Conservation (phyloP, 2,113 vertebrate species). For the Dasyornis broadbenti region DNA sequence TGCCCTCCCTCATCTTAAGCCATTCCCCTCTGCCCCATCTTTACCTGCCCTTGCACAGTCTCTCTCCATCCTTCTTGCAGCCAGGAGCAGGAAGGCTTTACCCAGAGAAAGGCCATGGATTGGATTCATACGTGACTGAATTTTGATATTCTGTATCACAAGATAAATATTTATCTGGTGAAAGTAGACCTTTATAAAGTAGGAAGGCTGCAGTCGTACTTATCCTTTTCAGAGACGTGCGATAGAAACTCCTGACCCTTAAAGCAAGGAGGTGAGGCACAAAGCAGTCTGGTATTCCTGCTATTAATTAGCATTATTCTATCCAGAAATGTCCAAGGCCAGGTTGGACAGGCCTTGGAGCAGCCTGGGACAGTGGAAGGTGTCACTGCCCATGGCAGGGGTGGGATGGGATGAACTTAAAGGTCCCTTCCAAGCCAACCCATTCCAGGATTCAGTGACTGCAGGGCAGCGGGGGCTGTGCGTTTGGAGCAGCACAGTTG, state of each 20-base stretch:
- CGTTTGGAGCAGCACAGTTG: background rate
- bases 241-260: background rate
- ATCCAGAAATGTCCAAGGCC: background rate
- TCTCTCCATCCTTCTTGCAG: background rate
- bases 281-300: background rate
- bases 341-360: background rate
- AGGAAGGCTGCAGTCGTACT: background rate
- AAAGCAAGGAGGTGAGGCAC: background rate
- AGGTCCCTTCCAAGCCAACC: background rate
- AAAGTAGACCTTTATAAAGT: background rate
- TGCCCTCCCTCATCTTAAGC: background rate
- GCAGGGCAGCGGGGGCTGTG: background rate
- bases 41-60: background rate
- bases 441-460: background rate
- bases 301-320: background rate
- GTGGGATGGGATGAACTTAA: background rate
- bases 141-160: background rate
- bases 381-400: background rate
- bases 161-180: background rate
- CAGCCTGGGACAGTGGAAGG: fast-evolving
- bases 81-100: background rate
- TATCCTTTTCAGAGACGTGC: background rate
- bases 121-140: background rate
- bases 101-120: background rate
- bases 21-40: background rate